These are phyloP conservation scores for Platerodrilus igneus DNA, from an alignment of 2,888 invertebrate species.

Conservation along the genomic window DNA sequence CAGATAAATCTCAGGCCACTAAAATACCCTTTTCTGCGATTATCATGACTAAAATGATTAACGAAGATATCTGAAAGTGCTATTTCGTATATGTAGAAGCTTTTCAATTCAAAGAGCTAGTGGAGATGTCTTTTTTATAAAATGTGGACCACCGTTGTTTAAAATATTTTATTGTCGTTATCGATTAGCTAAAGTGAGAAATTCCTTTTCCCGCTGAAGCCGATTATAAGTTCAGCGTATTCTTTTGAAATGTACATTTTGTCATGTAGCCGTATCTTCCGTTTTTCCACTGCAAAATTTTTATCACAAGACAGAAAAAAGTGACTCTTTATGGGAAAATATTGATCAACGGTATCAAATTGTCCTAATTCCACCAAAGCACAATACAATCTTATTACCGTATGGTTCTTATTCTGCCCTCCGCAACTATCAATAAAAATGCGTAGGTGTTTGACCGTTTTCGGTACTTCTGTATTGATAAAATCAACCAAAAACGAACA, in stretches of 20 bases:
- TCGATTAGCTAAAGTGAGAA: conserved; percentile 19
- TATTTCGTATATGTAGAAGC: conserved; percentile 13
- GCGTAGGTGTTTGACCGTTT: conserved; percentile 19
- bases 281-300: conserved; percentile 7
- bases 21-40: conserved; percentile 4
- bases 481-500: conserved; percentile 17
- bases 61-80: conserved; percentile 13
- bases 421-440: conserved; percentile 17
- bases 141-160: conserved; percentile 20
- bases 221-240: conserved; percentile 1
- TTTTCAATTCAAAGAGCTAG: conserved; percentile 9
- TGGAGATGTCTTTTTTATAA: conserved; percentile 20
- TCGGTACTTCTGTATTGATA: conserved; percentile 7
- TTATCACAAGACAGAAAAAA: conserved; percentile 9
- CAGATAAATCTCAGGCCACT: conserved; percentile 10
- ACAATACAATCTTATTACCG: conserved; percentile 6
- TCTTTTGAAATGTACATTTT: conserved; percentile 4
- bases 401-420: conserved; percentile 23
- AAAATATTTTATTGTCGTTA: conserved; percentile 14
- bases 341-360: conserved; percentile 11
- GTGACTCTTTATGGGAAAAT: conserved; percentile 14
- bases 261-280: conserved; percentile 4
- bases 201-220: conserved; percentile 9
- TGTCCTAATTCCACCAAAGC: conserved; percentile 6
- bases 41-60: conserved; percentile 15